phyloP scores from a whole-genome alignment of 2,888 invertebrate genomes.

The Tricholauxania praeusta region DNA sequence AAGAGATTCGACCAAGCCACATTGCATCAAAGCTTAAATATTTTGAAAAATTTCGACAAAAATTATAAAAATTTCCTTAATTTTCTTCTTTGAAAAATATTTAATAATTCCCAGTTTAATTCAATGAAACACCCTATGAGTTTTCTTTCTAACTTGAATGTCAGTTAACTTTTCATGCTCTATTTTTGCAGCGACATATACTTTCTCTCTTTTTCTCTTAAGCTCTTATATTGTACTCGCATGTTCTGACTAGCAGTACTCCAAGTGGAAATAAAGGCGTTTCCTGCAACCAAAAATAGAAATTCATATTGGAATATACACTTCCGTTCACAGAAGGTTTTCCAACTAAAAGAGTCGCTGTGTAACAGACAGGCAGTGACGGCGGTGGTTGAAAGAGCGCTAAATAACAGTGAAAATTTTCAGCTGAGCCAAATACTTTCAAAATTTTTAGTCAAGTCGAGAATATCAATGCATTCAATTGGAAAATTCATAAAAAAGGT shows the following conservation, averaged over 20 bases:
- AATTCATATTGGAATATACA: slow-evolving; percentile 32
- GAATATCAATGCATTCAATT: slow-evolving; percentile 4
- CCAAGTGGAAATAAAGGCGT: slow-evolving; percentile 34
- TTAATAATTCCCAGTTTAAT: too few species aligned
- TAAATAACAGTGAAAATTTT: not conserved
- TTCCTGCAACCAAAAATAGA: slow-evolving; percentile 27
- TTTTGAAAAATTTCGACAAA: too few species aligned
- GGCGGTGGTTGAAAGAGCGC: not conserved
- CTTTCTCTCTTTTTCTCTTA: slow-evolving; percentile 3
- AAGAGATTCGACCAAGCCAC: too few species aligned
- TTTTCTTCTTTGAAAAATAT: too few species aligned
- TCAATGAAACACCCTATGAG: too few species aligned
- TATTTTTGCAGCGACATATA: too few species aligned
- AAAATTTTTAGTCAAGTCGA: not conserved
- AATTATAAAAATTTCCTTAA: too few species aligned
- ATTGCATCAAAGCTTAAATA: too few species aligned
- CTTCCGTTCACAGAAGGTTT: slow-evolving; percentile 17
- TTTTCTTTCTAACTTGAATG: too few species aligned
- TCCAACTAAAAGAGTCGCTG: slow-evolving; percentile 9
- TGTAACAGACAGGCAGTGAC: not conserved
- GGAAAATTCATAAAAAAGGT: not conserved
- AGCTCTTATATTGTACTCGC: not conserved
- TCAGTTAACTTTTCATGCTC: too few species aligned
- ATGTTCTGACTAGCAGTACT: not conserved
- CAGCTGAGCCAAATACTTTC: not conserved